phyloP scores from a whole-genome alignment of 2,113 vertebrate genomes.

The Pygoscelis adeliae region DNA sequence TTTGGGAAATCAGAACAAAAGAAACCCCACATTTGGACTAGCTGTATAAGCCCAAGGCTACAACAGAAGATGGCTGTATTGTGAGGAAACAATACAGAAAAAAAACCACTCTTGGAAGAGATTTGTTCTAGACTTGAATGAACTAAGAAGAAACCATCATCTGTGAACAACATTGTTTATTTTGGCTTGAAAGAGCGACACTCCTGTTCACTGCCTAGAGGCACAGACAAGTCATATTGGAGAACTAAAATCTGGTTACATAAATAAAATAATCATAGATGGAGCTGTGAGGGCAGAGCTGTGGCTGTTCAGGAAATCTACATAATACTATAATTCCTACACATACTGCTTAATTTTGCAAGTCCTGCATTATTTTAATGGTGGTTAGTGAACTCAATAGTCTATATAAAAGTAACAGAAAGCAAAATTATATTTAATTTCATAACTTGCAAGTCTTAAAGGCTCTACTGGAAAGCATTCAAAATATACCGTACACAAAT shows the following conservation, averaged over 20 bases:
- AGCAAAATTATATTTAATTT: neutral
- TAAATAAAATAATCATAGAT: neutral
- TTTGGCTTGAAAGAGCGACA: neutral
- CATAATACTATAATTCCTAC: neutral
- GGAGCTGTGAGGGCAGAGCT: neutral
- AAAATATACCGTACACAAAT: neutral
- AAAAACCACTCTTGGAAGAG: neutral
- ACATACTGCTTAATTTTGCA: neutral
- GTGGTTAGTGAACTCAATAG: neutral
- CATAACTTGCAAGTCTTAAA: neutral
- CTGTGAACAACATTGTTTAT: neutral
- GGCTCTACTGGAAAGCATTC: neutral
- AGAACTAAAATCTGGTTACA: neutral
- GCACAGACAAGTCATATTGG: neutral
- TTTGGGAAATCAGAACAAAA: conserved; percentile 1
- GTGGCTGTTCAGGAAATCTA: neutral
- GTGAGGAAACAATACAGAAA: neutral
- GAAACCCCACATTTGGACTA: neutral
- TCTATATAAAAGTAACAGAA: neutral
- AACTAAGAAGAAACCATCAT: neutral
- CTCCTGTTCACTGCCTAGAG: neutral
- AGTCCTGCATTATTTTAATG: neutral
- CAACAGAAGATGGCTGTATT: neutral
- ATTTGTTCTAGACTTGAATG: neutral
- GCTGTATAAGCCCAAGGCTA: neutral